These are phyloP conservation scores for Cassiopea andromeda DNA, from an alignment of 30 jellyfish, hydroid and myxozoan genomes.

Conservation along the genomic window DNA sequence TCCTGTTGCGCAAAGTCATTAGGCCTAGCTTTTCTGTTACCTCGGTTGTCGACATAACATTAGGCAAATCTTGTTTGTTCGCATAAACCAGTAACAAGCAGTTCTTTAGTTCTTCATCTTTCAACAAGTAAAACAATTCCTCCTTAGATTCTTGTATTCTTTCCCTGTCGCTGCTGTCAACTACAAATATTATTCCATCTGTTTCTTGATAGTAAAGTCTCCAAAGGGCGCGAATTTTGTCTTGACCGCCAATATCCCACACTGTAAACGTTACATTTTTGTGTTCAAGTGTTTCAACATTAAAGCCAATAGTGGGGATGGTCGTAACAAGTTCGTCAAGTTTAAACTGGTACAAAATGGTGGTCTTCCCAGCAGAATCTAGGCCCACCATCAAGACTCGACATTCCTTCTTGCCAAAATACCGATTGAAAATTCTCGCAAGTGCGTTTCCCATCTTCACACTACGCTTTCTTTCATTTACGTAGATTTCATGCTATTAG, in stretches of 20 bases:
- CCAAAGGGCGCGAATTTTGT: constrained; percentile 92
- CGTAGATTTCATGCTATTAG: not conserved
- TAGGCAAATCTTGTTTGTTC: constrained; percentile 89
- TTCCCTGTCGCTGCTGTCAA: constrained; percentile 89
- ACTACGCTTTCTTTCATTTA: not conserved
- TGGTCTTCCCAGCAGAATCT: constrained; percentile 94
- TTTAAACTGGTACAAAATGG: constrained; percentile 88
- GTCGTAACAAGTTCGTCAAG: constrained; percentile 90
- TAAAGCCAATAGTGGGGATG: constrained; percentile 93
- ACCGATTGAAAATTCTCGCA: constrained; percentile 48
- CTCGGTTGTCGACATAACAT: constrained; percentile 84
- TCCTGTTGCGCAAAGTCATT: constrained; percentile 72
- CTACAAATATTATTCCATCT: constrained; percentile 86
- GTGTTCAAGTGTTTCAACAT: constrained; percentile 89
- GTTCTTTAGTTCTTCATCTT: constrained; percentile 79
- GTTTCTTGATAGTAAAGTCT: constrained; percentile 92
- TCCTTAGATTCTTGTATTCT: constrained; percentile 80
- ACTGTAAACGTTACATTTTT: constrained; percentile 83
- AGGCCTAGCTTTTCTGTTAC: constrained; percentile 86
- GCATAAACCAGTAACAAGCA: constrained; percentile 84
- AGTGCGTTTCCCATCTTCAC: constrained; percentile 76
- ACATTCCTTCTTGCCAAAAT: constrained; percentile 84
- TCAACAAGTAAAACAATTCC: constrained; percentile 74
- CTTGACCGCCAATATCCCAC: constrained; percentile 99
- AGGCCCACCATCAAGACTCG: constrained; percentile 95